Base-by-base conservation (phyloP, 2,113 vertebrate species). In the Ceyx melanurus region DNA sequence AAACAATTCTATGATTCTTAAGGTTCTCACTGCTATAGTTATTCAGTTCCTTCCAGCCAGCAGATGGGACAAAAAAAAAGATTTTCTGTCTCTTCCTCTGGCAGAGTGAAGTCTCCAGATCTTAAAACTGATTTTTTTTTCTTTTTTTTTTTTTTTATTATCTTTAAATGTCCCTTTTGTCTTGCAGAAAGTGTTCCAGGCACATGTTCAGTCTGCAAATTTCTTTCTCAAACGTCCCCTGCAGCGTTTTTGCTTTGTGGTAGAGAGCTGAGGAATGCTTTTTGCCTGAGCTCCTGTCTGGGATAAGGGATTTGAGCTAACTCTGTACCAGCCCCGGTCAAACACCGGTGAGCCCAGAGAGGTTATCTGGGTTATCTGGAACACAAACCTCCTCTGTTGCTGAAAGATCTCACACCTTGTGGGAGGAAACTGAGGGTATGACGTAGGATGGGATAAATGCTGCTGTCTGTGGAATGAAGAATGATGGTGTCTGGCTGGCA, bases 81-180 rank as follows among this genome's bases (percentile, higher is more conserved):
- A 57, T 43, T 67, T 92, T 77, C 70, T 85, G 67, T 65, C 85
- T 94, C 57, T 40, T 90, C 21, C n/a, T 62, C 53, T 89, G 94
- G 51, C 70, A 60, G 70, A 84, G 45, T 60, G 51, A 67, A 82
- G 73, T 50, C 73, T 91, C 81, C 53, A 72, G 87, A 91, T 92
- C 87, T 95, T 72, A 90, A 91, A 93, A 71, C n/a, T 83, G 61
- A 56, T 86, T 84, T 31, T 87, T 79, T 21, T 84, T 89, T 78
- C 10, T 37, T 37, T 37, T 85, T 83, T 17, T 85, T 90, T 78
- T 72, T 61, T 83, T 81, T 23, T 65, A 72, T 90, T 92, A 84
- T 89, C 91, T 94, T 67, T 89, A 78, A 94, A 92, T 75, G 77
- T 90, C 89, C 70, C 89, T 85, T 95, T 94, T 93, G 87, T 91